phyloP scores from a whole-genome alignment of 2,797 vertebrate species.

The Microctenopoma lineatum region DNA sequence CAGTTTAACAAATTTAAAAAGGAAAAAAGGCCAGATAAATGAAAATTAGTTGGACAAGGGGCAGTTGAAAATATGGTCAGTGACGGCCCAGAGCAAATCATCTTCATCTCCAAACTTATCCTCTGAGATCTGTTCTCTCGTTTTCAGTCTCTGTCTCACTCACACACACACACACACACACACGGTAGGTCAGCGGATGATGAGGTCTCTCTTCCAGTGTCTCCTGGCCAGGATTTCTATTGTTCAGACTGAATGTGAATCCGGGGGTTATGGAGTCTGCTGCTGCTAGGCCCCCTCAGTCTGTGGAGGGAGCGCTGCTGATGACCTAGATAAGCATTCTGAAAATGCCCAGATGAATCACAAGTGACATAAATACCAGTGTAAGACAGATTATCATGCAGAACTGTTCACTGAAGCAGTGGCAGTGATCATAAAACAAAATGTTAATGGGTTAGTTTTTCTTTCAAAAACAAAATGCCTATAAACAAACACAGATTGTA shows the following conservation, averaged over 20 bases:
- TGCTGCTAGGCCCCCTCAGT: constrained; percentile 25
- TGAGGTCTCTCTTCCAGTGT: constrained; percentile 53
- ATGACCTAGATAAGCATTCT: constrained; percentile 63
- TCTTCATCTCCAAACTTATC: constrained; percentile 57
- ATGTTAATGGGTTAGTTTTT: neutral
- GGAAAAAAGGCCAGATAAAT: constrained; percentile 1
- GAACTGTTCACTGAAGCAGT: neutral
- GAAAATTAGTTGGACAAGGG: constrained; percentile 9
- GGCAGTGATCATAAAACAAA: neutral
- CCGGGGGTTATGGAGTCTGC: constrained; percentile 48
- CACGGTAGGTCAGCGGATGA: constrained; percentile 41
- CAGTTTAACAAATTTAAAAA: constrained; percentile 30
- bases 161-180: constrained; percentile 8
- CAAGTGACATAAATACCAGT: constrained; percentile 13
- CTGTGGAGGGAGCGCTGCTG: constrained; percentile 29
- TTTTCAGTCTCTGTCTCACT: neutral
- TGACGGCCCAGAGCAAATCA: constrained; percentile 55
- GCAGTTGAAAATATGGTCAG: constrained; percentile 46
- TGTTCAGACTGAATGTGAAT: constrained; percentile 69
- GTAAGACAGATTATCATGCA: neutral
- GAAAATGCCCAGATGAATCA: constrained; percentile 37
- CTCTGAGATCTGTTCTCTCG: constrained; percentile 48
- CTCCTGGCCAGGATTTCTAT: constrained; percentile 69
- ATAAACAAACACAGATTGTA: too few species aligned
- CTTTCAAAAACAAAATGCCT: too few species aligned